Conservation (phyloP, 1,140 invertebrate genomes). For the Meteorus sp. region DNA sequence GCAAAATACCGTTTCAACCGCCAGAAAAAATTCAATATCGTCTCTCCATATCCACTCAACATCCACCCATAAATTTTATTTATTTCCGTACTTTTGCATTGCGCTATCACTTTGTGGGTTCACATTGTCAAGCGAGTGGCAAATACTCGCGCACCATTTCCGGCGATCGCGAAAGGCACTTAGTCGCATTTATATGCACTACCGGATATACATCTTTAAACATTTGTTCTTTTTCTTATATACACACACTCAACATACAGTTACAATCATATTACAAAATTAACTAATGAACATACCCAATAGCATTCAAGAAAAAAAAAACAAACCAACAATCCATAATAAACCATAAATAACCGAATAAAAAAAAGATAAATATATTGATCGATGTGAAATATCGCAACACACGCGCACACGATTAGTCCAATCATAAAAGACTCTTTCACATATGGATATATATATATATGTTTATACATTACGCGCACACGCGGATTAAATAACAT, state of each 20-base stretch:
- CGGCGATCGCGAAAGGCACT: slow-evolving; percentile 26
- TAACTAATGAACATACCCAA: no score
- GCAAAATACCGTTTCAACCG: background rate
- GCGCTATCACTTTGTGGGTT: background rate
- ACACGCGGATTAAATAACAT: background rate
- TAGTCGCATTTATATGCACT: background rate
- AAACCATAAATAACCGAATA: no score
- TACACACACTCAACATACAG: background rate
- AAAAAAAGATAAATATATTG: no score
- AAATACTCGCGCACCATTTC: background rate
- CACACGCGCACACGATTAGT: slow-evolving; percentile 4
- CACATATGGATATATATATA: no score
- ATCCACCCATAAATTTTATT: no score
- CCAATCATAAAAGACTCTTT: slow-evolving; percentile 6
- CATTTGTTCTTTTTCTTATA: background rate
- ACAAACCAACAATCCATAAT: no score
- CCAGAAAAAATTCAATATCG: no score
- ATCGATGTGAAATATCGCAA: background rate
- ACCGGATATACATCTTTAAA: slow-evolving; percentile 15
- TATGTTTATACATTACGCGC: background rate
- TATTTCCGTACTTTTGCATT: no score
- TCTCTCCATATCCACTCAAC: no score
- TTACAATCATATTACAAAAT: no score
- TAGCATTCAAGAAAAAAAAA: no score
- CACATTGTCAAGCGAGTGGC: no score